Conservation (phyloP, 2,888 invertebrate genomes). For the Cinara cedri region DNA sequence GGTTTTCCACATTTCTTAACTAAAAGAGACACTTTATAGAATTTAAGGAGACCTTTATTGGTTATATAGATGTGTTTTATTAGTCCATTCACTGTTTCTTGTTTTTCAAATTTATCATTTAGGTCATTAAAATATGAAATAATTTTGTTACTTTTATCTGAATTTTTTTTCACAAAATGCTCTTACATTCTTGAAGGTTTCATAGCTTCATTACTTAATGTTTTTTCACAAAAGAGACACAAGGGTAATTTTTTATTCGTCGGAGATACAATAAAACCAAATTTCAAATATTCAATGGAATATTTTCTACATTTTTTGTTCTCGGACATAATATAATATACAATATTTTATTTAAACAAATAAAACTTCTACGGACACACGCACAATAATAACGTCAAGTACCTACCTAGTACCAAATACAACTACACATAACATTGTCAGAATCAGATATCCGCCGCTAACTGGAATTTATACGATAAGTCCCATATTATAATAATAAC, state of each 20-base stretch:
- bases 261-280: constrained; percentile 26
- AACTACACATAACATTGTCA: not conserved
- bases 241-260: constrained; percentile 22
- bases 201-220: constrained; percentile 25
- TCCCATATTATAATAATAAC: too few species aligned
- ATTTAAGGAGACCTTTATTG: constrained; percentile 21
- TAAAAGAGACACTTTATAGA: constrained; percentile 27
- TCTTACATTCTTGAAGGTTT: constrained; percentile 18
- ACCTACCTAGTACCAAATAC: too few species aligned
- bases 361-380: constrained; percentile 21
- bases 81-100: not conserved
- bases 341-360: too few species aligned
- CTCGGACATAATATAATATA: constrained; percentile 15
- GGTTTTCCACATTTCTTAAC: not conserved
- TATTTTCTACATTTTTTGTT: constrained; percentile 35
- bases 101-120: constrained; percentile 23
- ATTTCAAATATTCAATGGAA: constrained; percentile 28
- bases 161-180: constrained; percentile 10
- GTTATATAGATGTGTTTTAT: constrained; percentile 11
- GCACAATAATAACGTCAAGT: not conserved
- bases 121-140: constrained; percentile 3
- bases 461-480: constrained; percentile 2
- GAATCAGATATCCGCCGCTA: not conserved
- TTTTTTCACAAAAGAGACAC: constrained; percentile 21
- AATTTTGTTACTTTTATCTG: constrained; percentile 23